Conservation (phyloP, 30 jellyfish, hydroid and myxozoan genomes). For the Turritopsis rubra region DNA sequence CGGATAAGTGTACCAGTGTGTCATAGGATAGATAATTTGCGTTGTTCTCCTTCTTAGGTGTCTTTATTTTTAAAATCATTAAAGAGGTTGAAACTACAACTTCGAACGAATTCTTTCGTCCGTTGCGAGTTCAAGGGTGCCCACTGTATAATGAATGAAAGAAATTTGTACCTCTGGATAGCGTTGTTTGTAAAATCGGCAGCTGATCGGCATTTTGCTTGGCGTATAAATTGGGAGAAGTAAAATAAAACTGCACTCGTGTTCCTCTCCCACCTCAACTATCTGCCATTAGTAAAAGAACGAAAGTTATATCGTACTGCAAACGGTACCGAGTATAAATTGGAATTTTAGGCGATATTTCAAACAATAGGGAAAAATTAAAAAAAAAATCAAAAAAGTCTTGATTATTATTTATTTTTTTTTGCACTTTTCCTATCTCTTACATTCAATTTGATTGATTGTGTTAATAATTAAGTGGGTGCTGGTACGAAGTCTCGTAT, state of each 20-base stretch:
- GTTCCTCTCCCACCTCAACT: neutral
- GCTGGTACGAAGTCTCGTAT: neutral
- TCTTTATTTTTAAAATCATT: too few species aligned
- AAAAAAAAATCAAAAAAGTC: neutral
- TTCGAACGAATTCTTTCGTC: too few species aligned
- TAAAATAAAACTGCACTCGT: constrained; percentile 11
- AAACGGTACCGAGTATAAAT: neutral
- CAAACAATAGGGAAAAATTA: neutral
- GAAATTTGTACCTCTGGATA: constrained; percentile 50
- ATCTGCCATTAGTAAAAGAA: constrained; percentile 14
- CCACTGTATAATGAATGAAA: neutral
- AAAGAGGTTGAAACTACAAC: too few species aligned
- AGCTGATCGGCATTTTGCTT: constrained; percentile 67
- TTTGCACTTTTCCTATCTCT: neutral
- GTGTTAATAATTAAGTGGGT: neutral
- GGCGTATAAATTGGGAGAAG: neutral
- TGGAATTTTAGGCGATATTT: neutral
- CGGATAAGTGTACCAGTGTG: too few species aligned
- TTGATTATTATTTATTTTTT: neutral
- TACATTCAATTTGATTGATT: neutral
- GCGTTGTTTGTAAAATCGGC: constrained; percentile 70
- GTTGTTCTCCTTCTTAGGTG: too few species aligned
- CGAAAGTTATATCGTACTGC: neutral
- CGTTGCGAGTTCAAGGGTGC: neutral
- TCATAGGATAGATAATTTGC: too few species aligned